Conservation (phyloP, 2,797 vertebrate genomes). For the Chrysocyon brachyurus region DNA sequence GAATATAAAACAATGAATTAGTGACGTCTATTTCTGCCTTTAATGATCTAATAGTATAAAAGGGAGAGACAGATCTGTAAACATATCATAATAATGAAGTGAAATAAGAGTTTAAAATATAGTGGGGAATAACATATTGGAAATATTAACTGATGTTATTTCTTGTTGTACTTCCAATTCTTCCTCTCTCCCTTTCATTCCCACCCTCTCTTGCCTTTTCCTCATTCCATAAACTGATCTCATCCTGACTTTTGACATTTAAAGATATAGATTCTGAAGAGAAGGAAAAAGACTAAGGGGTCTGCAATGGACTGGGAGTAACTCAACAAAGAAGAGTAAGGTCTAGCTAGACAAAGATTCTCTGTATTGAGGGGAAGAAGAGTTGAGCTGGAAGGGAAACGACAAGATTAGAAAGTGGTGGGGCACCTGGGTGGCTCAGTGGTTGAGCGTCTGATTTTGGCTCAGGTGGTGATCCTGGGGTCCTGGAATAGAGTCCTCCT, state of each 20-base stretch:
- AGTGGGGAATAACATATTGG: neutral
- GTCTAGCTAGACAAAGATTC: neutral
- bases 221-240: neutral
- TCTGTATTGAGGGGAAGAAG: neutral
- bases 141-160: slow-evolving; percentile 13
- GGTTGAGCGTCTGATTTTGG: no score
- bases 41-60: neutral
- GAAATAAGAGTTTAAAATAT: slow-evolving; percentile 27
- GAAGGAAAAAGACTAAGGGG: neutral
- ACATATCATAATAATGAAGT: slow-evolving; percentile 7
- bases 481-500: no score
- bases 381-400: neutral
- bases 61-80: neutral
- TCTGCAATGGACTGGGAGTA: neutral
- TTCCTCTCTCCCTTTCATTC: neutral
- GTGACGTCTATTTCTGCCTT: slow-evolving; percentile 52
- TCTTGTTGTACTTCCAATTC: neutral
- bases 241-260: neutral
- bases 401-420: neutral
- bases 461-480: no score
- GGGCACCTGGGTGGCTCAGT: no score
- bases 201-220: neutral
- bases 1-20: slow-evolving; percentile 62
- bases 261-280: neutral
- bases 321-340: neutral